These are phyloP conservation scores for Toxostoma redivivum DNA, from an alignment of 2,113 vertebrate genomes.

Conservation along the genomic window DNA sequence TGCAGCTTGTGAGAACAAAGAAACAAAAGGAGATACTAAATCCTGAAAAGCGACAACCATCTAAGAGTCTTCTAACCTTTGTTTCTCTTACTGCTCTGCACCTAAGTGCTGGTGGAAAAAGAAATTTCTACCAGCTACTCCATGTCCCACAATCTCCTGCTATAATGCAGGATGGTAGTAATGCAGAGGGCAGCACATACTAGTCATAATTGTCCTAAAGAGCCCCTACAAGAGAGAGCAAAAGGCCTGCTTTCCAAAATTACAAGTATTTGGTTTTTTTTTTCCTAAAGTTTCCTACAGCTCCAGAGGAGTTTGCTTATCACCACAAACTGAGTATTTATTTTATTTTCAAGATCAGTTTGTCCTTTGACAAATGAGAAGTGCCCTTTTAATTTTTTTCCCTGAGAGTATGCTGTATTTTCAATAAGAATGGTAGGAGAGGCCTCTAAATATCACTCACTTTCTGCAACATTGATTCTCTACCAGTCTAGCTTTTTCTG, in stretches of 20 bases:
- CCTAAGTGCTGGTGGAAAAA: not conserved
- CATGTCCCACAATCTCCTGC: not conserved
- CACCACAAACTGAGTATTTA: not conserved
- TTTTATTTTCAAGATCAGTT: not conserved
- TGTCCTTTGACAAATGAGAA: not conserved
- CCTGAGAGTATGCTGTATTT: not conserved
- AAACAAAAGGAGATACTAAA: not conserved
- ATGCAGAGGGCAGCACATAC: not conserved
- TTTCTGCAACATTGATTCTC: not conserved
- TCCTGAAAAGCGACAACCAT: not conserved
- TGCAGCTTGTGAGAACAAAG: not conserved
- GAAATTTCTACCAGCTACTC: not conserved
- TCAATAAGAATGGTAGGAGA: not conserved
- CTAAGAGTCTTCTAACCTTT: not conserved
- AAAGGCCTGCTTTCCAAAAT: not conserved
- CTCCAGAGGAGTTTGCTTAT: not conserved
- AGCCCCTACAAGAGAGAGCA: not conserved
- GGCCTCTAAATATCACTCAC: not conserved
- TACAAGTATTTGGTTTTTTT: not conserved
- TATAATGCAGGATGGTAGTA: not conserved
- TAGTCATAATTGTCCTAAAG: not conserved
- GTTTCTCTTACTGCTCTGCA: not conserved
- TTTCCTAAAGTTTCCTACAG: not conserved
- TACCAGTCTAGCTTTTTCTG: not conserved
- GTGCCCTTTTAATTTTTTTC: not conserved